Evolutionary conservation across 2,797 vertebrate species (phyloP).

Genomic region (Dryobates pubescens): DNA sequence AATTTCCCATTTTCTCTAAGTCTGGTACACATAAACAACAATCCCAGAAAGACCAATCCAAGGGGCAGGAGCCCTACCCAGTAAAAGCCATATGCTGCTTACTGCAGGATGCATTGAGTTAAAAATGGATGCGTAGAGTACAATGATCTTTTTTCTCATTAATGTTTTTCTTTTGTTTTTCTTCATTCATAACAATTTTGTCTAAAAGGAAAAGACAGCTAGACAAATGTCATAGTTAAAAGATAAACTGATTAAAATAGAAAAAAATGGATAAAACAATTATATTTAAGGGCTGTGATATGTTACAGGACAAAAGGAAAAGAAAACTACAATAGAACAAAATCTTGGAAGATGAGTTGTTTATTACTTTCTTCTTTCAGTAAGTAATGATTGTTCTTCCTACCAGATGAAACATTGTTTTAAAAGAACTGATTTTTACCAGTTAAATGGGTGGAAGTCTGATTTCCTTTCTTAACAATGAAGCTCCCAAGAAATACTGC

Average conservation of each 20-base stretch:
- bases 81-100: not conserved
- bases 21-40: not conserved
- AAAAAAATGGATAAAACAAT: not conserved
- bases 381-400: not conserved
- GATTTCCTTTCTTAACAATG: not conserved
- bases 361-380: not conserved
- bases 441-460: not conserved
- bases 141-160: not conserved
- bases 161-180: slow-evolving; percentile 3
- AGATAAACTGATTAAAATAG: slow-evolving; percentile 52
- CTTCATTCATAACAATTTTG: slow-evolving; percentile 24
- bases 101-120: not conserved
- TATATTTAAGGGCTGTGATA: slow-evolving; percentile 26
- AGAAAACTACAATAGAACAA: not conserved
- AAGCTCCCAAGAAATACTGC: not conserved
- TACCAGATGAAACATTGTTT: not conserved
- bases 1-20: not conserved
- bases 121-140: not conserved
- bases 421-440: not conserved
- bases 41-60: not conserved
- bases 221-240: slow-evolving; percentile 23
- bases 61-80: not conserved
- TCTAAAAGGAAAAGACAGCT: slow-evolving; percentile 27
- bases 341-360: not conserved
- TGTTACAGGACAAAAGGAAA: slow-evolving; percentile 3